A percentile compares a stretch with the other conserved stretches of the same genome.
These are phyloP conservation scores for Lacanobia oleracea DNA, from an alignment of 2,888 invertebrate genomes.

Conservation along the genomic window DNA sequence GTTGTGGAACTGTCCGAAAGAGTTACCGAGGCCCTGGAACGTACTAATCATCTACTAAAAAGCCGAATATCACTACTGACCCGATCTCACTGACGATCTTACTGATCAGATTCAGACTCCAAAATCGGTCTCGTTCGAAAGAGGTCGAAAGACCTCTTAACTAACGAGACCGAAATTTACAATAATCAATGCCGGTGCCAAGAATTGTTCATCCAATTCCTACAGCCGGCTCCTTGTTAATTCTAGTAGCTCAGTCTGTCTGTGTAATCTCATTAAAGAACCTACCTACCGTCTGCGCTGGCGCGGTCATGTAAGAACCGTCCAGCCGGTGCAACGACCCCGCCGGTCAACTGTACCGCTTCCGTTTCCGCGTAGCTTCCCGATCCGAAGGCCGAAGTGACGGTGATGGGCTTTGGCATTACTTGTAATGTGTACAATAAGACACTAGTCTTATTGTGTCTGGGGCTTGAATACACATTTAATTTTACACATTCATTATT, in stretches of 20 bases:
- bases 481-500: too few species aligned
- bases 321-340: slow-evolving; percentile 36
- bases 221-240: neutral
- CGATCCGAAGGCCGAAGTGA: slow-evolving; percentile 28
- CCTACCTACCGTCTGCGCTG: slow-evolving; percentile 46
- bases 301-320: slow-evolving; percentile 45
- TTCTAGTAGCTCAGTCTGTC: slow-evolving; percentile 5
- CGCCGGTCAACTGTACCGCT: slow-evolving; percentile 49
- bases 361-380: slow-evolving; percentile 56
- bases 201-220: slow-evolving; percentile 2
- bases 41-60: too few species aligned
- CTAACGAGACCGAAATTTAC: neutral
- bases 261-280: slow-evolving; percentile 53
- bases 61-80: too few species aligned
- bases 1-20: too few species aligned
- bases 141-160: too few species aligned
- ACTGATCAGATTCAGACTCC: neutral
- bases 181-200: neutral
- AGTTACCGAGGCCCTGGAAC: too few species aligned
- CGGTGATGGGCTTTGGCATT: neutral
- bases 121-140: neutral
- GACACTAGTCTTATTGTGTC: neutral
- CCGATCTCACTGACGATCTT: too few species aligned
- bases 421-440: neutral
- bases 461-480: neutral